Conservation (phyloP, 2,797 vertebrate species). For the Todus mexicanus region DNA sequence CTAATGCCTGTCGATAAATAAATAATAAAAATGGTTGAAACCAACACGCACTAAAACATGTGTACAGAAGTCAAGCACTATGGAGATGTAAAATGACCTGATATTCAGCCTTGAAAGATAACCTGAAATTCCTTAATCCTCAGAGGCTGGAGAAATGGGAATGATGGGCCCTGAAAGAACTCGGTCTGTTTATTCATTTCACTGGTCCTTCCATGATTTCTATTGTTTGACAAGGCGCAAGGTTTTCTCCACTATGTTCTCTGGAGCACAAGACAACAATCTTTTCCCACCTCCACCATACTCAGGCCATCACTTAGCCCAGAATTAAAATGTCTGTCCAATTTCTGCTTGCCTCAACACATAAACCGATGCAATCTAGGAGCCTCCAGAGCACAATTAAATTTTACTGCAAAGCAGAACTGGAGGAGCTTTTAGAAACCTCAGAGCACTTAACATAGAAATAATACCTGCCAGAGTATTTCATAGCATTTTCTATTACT, state of each 20-base stretch:
- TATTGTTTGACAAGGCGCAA: neutral
- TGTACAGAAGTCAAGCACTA: neutral
- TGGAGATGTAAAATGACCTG: too few relatives aligned
- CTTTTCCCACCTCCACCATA: neutral
- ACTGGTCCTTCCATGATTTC: neutral
- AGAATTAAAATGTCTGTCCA: neutral
- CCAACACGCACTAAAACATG: neutral
- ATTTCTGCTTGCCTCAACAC: neutral
- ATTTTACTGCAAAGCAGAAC: neutral
- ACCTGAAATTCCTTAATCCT: neutral
- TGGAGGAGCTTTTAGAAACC: neutral
- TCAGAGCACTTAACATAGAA: neutral
- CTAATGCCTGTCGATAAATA: neutral
- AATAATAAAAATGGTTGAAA: neutral
- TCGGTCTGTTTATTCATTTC: neutral
- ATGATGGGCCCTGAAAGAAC: neutral
- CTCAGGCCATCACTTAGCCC: neutral
- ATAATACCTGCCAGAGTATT: neutral
- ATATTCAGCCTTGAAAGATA: neutral
- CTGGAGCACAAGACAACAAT: neutral
- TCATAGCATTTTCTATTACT: neutral
- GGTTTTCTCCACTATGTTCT: neutral
- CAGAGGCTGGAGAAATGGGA: neutral
- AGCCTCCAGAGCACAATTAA: conserved; percentile 9
- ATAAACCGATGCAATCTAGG: neutral